A percentile compares a stretch with the other conserved stretches of the same genome.
Conservation (phyloP, 2,797 vertebrate genomes). For the Sebastes baramenuke region DNA sequence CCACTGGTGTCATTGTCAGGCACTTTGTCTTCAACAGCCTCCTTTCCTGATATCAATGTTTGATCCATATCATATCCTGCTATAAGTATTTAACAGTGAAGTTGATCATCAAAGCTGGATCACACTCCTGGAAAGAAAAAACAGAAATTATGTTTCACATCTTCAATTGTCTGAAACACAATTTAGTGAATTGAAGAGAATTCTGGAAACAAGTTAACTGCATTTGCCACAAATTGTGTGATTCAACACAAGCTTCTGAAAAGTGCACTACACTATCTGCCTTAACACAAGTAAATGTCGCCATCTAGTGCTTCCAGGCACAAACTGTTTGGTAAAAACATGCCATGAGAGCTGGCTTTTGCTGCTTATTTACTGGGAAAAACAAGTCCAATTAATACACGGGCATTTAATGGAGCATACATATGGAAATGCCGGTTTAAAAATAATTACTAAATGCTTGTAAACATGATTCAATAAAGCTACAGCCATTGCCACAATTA, state of each 20-base stretch:
- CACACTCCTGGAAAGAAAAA: slow-evolving; percentile 40
- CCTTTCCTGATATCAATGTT: slow-evolving; percentile 58
- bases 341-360: not conserved
- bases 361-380: not conserved
- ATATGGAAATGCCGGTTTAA: not conserved
- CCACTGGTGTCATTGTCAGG: slow-evolving; percentile 49
- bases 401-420: not conserved
- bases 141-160: not conserved
- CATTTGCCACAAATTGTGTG: not conserved
- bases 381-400: not conserved
- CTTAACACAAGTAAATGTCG: slow-evolving; percentile 61
- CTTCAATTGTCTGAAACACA: slow-evolving; percentile 5
- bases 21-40: slow-evolving; percentile 41
- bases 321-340: slow-evolving; percentile 14
- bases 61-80: slow-evolving; percentile 69
- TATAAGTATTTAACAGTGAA: slow-evolving; percentile 11
- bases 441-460: not conserved
- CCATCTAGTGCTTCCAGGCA: slow-evolving; percentile 75
- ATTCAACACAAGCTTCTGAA: slow-evolving; percentile 6
- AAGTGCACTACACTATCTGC: not conserved
- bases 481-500: not conserved
- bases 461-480: not conserved
- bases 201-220: not conserved
- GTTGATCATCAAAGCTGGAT: slow-evolving; percentile 31
- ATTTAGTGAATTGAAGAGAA: not conserved